Base-by-base conservation (phyloP, 2,888 invertebrate genomes). In the Eupithecia vulgata region DNA sequence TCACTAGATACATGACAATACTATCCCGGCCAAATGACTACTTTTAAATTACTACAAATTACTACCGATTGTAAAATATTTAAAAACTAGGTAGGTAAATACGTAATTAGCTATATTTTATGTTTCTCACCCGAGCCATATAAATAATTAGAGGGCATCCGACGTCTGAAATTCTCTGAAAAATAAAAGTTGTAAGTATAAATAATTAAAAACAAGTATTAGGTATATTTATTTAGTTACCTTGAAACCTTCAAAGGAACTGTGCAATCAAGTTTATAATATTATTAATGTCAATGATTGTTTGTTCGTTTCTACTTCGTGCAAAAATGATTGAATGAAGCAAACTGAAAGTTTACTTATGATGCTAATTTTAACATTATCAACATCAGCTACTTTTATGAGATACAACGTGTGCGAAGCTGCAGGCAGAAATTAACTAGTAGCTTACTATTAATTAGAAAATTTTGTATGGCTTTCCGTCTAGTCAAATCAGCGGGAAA, bases 141-240 rank as follows among this genome's bases (percentile, higher is more conserved):
- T 70, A 76, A 79, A 57, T 82, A 78, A 79, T 80, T 79, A 70
- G 77, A 78, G 37, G 81, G 76, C 37, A 81, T 77, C 45, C 79
- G 76, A 40, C 82, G 81, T 67, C 78, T 80, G 71, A 64, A 73
- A 72, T 67, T 67, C 35, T 77, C 83, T 83, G 76, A 52, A 78
- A 12, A 57, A 21, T 8, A 0, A 25, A 25, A 45, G 42, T 48
- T 3, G 10, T 48, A 30, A 4, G 30, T 30, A 30, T n/a, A 8
- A 0, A 21, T 21, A 10, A 21, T 8, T n/a, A 48, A 48, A 45
- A 10, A 52, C 8, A 21, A 21, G 21, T 52, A 52, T 7, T 57
- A 48, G 0, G 10, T 21, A 21, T 5, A 25, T 10, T 5, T 52
- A 48, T 21, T 30, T 8, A 57, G 21, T 57, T 5, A 57, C 25